Evolutionary conservation across 2,888 invertebrate species (phyloP), one percentile per base, ranked within the genome.

Genomic region (Cacoxenus indagator): DNA sequence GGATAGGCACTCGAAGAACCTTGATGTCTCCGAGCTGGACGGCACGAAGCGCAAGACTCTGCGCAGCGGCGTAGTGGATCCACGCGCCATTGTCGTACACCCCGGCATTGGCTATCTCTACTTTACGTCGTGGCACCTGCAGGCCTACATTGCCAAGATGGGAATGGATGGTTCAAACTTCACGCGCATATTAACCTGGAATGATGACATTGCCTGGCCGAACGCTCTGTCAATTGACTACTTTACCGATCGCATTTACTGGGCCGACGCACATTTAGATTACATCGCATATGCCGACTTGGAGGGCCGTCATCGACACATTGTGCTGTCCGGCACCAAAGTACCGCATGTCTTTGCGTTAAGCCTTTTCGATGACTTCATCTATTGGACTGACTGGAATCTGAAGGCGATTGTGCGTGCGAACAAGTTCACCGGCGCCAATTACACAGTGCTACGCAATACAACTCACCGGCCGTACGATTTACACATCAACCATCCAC

Each of bases 341-440:
- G 97, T 98, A 0, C 98, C 99, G 0, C 99, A 99, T 86, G 97
- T 98, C 0, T 99, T 98, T 82, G 98, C 98, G 0, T 89, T 99
- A 55, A 93, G 95, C 9, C 90, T 98, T 0, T 98, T 99, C 86
- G 99, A 98, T 83, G 97, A 98, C 81, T 93, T 91, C 78, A 91
- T 96, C 22, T 99, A 94, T 89, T 99, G 98, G 98, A 96, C 98
- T 0, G 99, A 99, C 86, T 99, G 99, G 99, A 99, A 99, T 87
- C 89, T 96, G 64, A 97, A 97, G 86, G 95, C 95, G 0, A 95
- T 99, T 66, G 92, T 94, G 75, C 92, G 93, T 77, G 97, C 98
- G 0, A 94, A 97, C 83, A 99, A 99, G 87, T 97, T 96, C 87
- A 95, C 94, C 0, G 95, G 95, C 27, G 91, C 91, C 74, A 92